These are phyloP conservation scores for Caenorhabditis zanzibari DNA, from an alignment of 2,888 invertebrate species.

Conservation along the genomic window DNA sequence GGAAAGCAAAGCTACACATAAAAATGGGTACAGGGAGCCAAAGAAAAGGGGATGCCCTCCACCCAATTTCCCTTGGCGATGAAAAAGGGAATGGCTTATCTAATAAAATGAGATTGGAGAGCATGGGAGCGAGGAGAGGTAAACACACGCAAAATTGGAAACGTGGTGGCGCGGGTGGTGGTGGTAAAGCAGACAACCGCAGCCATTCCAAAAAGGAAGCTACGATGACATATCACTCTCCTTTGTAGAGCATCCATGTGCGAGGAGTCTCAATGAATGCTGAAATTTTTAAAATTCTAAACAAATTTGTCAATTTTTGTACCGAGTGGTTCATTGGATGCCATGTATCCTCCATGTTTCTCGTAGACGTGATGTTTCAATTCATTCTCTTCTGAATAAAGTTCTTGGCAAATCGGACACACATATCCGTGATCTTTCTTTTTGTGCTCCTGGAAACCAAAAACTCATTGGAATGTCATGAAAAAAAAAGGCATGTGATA, in stretches of 20 bases:
- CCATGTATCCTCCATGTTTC: slow-evolving; percentile 83
- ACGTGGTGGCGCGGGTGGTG: slow-evolving; percentile 21
- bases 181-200: background rate
- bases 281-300: slow-evolving; percentile 51
- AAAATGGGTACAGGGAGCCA: slow-evolving; percentile 4
- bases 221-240: slow-evolving; percentile 74
- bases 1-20: slow-evolving; percentile 1
- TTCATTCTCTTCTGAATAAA: slow-evolving; percentile 79
- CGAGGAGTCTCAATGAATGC: slow-evolving; percentile 82
- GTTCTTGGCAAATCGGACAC: slow-evolving; percentile 81
- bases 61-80: slow-evolving; percentile 26
- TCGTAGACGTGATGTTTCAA: slow-evolving; percentile 82
- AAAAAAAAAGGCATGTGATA: background rate
- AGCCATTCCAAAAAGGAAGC: slow-evolving; percentile 20
- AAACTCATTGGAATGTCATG: slow-evolving; percentile 13
- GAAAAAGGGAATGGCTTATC: slow-evolving; percentile 39
- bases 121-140: slow-evolving; percentile 32
- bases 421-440: slow-evolving; percentile 82
- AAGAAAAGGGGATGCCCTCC: slow-evolving; percentile 10
- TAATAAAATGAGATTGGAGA: slow-evolving; percentile 47
- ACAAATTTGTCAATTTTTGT: background rate
- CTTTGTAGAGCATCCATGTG: slow-evolving; percentile 83
- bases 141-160: slow-evolving; percentile 49
- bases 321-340: slow-evolving; percentile 80
- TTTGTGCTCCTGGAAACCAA: slow-evolving; percentile 61